A percentile compares a stretch with the other conserved stretches of the same genome.
phyloP scores from a whole-genome alignment of 2,797 vertebrate species.

The Propithecus deckenii region DNA sequence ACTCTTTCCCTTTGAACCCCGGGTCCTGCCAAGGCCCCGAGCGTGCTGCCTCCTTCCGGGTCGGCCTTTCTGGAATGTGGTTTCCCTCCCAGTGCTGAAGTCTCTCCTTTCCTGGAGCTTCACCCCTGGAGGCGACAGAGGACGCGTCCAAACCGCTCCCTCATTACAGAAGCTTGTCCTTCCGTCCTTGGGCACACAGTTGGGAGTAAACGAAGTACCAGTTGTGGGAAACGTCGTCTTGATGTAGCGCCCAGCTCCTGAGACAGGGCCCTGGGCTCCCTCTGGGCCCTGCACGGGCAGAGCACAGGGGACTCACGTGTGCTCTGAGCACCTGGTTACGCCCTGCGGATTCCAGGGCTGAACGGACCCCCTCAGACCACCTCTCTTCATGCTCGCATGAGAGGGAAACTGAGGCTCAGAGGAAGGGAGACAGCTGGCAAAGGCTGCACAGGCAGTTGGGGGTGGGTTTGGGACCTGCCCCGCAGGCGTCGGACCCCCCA shows the following conservation, averaged over 20 bases:
- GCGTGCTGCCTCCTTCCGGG: rapidly evolving
- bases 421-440: background rate
- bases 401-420: background rate
- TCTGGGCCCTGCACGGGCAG: rapidly evolving
- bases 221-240: rapidly evolving
- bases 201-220: background rate
- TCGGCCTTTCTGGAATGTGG: background rate
- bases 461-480: too few species aligned
- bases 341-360: background rate
- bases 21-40: background rate
- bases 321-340: background rate
- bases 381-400: background rate
- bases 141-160: background rate
- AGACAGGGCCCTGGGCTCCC: too few species aligned
- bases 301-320: rapidly evolving
- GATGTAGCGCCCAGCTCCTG: rapidly evolving
- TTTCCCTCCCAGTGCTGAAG: rapidly evolving
- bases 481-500: rapidly evolving
- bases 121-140: background rate
- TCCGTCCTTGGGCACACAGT: background rate
- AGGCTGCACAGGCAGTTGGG: too few species aligned
- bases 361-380: background rate
- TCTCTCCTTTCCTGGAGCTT: too few species aligned
- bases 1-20: background rate
- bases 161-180: too few species aligned